Conservation (phyloP, 2,113 vertebrate genomes). For the Zapornia atra region DNA sequence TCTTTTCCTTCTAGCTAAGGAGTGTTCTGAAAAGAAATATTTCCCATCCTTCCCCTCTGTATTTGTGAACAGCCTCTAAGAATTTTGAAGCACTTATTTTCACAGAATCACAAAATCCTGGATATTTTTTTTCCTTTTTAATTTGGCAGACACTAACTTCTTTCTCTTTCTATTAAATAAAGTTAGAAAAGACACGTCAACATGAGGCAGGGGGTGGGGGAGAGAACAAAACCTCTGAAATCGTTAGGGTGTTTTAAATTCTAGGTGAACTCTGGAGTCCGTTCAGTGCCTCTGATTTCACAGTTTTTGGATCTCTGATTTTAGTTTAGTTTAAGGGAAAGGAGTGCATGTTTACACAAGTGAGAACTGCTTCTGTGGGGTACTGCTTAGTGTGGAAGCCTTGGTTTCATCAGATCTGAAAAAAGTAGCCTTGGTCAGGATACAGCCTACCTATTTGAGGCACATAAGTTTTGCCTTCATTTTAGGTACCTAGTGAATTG, state of each 20-base stretch:
- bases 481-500: neutral
- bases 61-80: neutral
- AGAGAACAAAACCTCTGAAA: neutral
- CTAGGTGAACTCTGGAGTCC: neutral
- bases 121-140: neutral
- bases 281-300: neutral
- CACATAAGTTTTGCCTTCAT: neutral
- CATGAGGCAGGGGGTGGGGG: neutral
- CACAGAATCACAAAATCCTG: too few relatives aligned
- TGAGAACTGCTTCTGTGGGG: neutral
- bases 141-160: neutral
- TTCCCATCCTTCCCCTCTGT: neutral
- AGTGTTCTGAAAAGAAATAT: neutral
- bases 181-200: neutral
- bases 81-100: neutral
- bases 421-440: neutral
- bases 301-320: neutral
- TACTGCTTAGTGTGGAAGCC: neutral
- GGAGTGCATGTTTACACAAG: neutral
- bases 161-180: neutral
- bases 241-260: neutral
- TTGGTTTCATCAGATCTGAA: neutral
- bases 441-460: neutral
- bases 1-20: neutral
- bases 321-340: neutral